phyloP scores from a whole-genome alignment of 1,140 invertebrate genomes.

The Bombus breviceps region DNA sequence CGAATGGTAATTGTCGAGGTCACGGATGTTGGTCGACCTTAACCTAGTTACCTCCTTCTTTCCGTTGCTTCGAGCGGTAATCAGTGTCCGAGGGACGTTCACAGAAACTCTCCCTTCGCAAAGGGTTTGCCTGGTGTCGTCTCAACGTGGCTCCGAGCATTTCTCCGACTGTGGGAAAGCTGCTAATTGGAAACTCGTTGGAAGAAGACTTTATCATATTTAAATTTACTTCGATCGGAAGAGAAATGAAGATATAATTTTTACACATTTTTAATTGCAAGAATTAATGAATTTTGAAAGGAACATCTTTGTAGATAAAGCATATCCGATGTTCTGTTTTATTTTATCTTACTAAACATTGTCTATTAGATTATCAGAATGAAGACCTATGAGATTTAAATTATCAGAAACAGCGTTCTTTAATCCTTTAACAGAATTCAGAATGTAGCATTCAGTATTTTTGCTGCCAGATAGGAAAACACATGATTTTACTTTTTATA shows the following conservation, averaged over 20 bases:
- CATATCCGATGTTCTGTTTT: no score
- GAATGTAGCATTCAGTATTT: no score
- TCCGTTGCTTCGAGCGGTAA: slow-evolving; percentile 47
- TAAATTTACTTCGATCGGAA: background rate
- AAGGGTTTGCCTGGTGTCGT: background rate
- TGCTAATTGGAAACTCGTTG: background rate
- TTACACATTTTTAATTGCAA: fast-evolving
- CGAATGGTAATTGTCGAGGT: slow-evolving; percentile 65
- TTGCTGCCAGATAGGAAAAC: no score
- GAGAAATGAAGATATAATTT: background rate
- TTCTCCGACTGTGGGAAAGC: background rate
- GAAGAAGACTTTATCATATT: background rate
- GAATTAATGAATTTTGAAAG: background rate
- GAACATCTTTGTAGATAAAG: background rate
- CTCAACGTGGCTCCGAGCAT: no score
- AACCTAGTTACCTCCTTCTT: slow-evolving; percentile 66
- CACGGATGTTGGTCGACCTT: slow-evolving; percentile 67
- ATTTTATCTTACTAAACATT: no score
- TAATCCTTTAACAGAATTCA: no score
- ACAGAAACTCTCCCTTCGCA: slow-evolving; percentile 12
- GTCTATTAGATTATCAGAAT: no score
- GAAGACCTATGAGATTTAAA: no score
- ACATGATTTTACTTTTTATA: no score
- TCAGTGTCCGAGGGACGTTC: slow-evolving; percentile 46
- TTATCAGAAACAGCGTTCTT: no score